phyloP scores from a whole-genome alignment of 2,113 vertebrate genomes.

The Gallinago jamesoni region DNA sequence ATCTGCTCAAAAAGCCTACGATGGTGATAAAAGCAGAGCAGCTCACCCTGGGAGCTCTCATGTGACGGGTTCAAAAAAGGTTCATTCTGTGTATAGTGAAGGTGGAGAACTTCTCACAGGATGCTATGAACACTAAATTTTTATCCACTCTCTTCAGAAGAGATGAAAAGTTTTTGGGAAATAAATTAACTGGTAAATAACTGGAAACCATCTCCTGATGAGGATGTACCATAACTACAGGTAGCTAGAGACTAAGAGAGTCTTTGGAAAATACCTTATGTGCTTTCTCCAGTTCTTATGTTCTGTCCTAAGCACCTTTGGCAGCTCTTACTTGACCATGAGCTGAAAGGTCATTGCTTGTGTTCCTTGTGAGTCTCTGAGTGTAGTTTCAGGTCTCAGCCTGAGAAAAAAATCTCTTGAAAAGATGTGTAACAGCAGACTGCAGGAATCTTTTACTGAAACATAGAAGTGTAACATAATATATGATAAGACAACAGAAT shows the following conservation, averaged over 20 bases:
- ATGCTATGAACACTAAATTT: neutral
- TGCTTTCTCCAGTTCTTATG: neutral
- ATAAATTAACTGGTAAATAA: neutral
- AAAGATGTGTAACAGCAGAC: neutral
- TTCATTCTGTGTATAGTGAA: neutral
- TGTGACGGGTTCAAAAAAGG: neutral
- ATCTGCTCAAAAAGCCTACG: neutral
- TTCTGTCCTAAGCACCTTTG: neutral
- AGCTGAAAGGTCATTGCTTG: neutral
- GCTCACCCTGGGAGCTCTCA: neutral
- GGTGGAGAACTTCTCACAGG: neutral
- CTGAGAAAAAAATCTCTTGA: neutral
- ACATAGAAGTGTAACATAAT: fast-evolving
- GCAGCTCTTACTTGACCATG: neutral
- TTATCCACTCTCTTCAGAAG: neutral
- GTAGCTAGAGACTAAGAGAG: neutral
- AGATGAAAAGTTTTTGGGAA: neutral
- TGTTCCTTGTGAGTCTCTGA: neutral
- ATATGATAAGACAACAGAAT: neutral
- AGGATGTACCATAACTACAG: neutral
- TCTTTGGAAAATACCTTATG: neutral
- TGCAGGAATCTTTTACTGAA: neutral
- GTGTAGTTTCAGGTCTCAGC: neutral
- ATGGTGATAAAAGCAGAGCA: neutral
- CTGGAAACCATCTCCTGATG: neutral